phyloP scores from a whole-genome alignment of 2,113 vertebrate species.

The Tylochromis polylepis region DNA sequence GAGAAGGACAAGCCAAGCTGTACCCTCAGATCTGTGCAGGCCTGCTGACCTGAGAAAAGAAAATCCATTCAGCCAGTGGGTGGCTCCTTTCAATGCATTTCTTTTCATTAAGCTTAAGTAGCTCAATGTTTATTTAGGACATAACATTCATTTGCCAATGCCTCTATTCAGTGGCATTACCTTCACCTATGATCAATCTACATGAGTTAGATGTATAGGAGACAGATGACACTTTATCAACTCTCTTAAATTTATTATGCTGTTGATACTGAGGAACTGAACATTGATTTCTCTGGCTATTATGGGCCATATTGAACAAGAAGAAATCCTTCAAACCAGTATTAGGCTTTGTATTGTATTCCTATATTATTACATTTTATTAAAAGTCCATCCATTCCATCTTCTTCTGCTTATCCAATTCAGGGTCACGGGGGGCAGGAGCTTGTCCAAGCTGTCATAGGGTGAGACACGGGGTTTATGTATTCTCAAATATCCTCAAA shows the following conservation, averaged over 20 bases:
- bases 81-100: neutral
- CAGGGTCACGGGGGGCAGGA: neutral
- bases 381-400: neutral
- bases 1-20: neutral
- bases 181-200: neutral
- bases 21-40: neutral
- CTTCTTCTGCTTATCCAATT: neutral
- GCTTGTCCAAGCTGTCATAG: neutral
- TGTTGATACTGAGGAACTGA: neutral
- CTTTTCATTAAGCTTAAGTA: neutral
- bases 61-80: neutral
- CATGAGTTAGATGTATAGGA: neutral
- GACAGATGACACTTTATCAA: neutral
- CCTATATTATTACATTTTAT: neutral
- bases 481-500: neutral
- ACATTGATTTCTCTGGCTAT: neutral
- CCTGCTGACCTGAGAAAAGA: neutral
- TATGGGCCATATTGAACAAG: neutral
- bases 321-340: neutral
- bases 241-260: neutral
- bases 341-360: neutral
- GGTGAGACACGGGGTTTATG: neutral
- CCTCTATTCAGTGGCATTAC: neutral
- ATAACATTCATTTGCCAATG: neutral
- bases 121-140: neutral